These are phyloP conservation scores for Syngnathus acus DNA, from an alignment of 2,797 vertebrate genomes.

Conservation along the genomic window DNA sequence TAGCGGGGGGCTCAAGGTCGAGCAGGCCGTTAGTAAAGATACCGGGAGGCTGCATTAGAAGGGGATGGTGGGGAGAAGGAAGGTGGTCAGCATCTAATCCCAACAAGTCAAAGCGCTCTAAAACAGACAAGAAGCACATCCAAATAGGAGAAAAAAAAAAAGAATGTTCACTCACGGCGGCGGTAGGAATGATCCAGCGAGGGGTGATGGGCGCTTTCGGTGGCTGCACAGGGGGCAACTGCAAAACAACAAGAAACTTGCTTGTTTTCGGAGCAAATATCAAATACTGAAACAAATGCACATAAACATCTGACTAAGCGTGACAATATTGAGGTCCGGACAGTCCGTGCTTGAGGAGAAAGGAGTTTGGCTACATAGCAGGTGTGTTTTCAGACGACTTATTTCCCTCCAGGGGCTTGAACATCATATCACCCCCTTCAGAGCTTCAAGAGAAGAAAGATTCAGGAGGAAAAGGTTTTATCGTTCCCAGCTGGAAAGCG, in stretches of 20 bases:
- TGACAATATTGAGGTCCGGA: background rate
- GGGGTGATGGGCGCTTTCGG: conserved; percentile 75
- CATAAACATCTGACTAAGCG: background rate
- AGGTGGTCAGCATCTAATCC: conserved; percentile 28
- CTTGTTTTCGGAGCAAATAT: background rate
- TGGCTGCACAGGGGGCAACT: conserved; percentile 67
- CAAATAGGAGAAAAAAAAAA: background rate
- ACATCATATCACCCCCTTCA: background rate
- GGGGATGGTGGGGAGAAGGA: conserved; percentile 22
- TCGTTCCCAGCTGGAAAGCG: background rate
- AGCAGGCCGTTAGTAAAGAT: conserved; percentile 78
- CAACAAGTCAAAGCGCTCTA: background rate
- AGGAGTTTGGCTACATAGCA: background rate
- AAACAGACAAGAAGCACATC: background rate
- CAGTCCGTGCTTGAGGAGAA: background rate
- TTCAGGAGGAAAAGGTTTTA: background rate
- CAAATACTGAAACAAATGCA: background rate
- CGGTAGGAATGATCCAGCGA: conserved; percentile 86
- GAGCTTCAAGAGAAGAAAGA: background rate
- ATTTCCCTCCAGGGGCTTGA: no score
- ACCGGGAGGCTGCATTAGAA: conserved; percentile 63
- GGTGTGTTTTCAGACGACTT: no score
- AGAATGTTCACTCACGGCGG: conserved; percentile 56
- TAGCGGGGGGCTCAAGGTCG: conserved; percentile 64
- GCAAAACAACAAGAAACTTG: conserved; percentile 11